Conservation (phyloP, 2,888 invertebrate species). For the Lasioglossum calceatum region DNA sequence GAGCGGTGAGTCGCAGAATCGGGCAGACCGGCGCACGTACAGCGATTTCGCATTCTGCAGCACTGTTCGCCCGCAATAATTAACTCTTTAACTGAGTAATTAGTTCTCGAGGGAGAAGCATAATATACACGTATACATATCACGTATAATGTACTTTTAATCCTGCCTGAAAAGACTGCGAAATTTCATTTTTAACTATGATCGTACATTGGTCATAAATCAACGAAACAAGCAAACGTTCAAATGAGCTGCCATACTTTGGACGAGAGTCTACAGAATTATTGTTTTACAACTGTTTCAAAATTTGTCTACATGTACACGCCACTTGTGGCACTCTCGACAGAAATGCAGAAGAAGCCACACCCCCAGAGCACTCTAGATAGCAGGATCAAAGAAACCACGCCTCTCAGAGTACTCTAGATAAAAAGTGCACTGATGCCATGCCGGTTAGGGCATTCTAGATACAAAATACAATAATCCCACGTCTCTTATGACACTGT, state of each 20-base stretch:
- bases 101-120: slow-evolving; percentile 17
- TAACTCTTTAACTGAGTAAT: slow-evolving; percentile 51
- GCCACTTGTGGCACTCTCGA: neutral
- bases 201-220: neutral
- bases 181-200: neutral
- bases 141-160: neutral
- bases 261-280: neutral
- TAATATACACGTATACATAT: neutral
- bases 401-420: neutral
- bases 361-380: neutral
- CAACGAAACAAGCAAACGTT: neutral
- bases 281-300: neutral
- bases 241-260: neutral
- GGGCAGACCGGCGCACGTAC: slow-evolving; percentile 2
- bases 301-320: neutral
- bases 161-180: neutral
- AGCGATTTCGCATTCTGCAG: slow-evolving; percentile 23
- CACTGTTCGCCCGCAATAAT: slow-evolving; percentile 34
- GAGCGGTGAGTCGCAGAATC: neutral
- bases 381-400: neutral
- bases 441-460: too few species aligned
- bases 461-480: too few species aligned
- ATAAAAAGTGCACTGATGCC: neutral
- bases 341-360: neutral
- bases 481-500: too few species aligned